Evolutionary conservation across 2,797 vertebrate species (phyloP).

Genomic region (Rallus crepitans): DNA sequence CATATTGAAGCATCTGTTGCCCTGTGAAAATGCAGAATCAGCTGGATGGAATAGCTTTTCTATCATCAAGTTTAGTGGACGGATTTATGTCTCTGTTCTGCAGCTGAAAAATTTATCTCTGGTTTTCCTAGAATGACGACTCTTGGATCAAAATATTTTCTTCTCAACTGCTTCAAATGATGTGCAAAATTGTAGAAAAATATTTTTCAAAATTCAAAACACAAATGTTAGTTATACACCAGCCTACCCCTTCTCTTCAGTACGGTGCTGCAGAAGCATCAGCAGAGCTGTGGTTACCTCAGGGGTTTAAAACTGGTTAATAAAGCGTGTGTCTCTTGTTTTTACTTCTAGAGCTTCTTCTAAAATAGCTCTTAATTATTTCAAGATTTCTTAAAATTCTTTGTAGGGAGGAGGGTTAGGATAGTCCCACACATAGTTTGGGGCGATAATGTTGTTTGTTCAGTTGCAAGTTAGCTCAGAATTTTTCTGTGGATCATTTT

Average conservation of each 20-base stretch:
- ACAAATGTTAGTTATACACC: background rate
- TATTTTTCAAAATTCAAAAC: background rate
- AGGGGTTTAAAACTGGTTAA: background rate
- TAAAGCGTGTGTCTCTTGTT: background rate
- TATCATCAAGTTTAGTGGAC: constrained; percentile 20
- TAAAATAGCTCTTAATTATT: background rate
- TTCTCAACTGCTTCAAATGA: constrained; percentile 24
- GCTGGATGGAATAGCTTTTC: constrained; percentile 25
- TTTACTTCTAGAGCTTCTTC: background rate
- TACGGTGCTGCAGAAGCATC: background rate
- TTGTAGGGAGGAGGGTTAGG: background rate
- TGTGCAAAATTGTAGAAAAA: background rate
- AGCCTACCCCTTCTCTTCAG: background rate
- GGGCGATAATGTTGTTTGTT: background rate
- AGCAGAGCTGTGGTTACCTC: background rate
- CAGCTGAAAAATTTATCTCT: constrained; percentile 18
- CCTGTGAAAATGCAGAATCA: constrained; percentile 38
- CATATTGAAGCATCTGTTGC: constrained; percentile 24
- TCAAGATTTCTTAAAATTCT: background rate
- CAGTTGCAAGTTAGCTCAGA: background rate
- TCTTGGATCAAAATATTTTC: constrained; percentile 39
- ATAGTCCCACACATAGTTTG: background rate
- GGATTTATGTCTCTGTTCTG: constrained; percentile 31
- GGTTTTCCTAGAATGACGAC: background rate
- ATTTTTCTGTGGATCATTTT: background rate